Evolutionary conservation across 1,140 invertebrate species (phyloP).

Genomic region (Archivesica marissinica): DNA sequence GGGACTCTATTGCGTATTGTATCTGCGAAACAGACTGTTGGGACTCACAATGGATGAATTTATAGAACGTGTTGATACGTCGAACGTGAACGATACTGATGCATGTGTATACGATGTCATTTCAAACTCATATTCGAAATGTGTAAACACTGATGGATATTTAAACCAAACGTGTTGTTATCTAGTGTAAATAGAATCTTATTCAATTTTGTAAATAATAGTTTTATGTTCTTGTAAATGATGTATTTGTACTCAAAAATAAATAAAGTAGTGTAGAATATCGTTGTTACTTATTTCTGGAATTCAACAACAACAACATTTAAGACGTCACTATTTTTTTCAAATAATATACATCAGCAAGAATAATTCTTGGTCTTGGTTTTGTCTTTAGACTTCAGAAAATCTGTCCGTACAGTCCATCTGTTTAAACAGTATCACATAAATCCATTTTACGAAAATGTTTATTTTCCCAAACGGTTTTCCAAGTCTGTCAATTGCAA

Average conservation of each 20-base stretch:
- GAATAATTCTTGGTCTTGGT: background rate
- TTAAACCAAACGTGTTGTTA: background rate
- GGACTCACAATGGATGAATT: background rate
- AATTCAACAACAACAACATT: background rate
- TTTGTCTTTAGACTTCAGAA: background rate
- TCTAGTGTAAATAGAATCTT: background rate
- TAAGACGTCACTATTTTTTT: background rate
- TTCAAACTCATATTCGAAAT: background rate
- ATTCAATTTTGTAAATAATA: background rate
- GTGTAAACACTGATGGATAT: background rate
- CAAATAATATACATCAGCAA: background rate
- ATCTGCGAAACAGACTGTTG: background rate
- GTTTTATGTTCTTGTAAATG: background rate
- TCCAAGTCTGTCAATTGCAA: background rate
- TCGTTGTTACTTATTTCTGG: background rate
- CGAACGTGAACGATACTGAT: background rate
- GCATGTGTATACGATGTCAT: background rate
- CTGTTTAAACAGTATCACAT: background rate
- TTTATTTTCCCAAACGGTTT: too few species aligned
- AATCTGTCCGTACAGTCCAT: background rate
- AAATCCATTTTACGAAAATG: background rate
- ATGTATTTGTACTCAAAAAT: background rate
- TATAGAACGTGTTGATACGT: background rate
- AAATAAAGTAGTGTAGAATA: background rate
- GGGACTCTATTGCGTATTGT: background rate